Evolutionary conservation across 2,113 vertebrate genomes (phyloP).

Genomic region (Anolis carolinensis): DNA sequence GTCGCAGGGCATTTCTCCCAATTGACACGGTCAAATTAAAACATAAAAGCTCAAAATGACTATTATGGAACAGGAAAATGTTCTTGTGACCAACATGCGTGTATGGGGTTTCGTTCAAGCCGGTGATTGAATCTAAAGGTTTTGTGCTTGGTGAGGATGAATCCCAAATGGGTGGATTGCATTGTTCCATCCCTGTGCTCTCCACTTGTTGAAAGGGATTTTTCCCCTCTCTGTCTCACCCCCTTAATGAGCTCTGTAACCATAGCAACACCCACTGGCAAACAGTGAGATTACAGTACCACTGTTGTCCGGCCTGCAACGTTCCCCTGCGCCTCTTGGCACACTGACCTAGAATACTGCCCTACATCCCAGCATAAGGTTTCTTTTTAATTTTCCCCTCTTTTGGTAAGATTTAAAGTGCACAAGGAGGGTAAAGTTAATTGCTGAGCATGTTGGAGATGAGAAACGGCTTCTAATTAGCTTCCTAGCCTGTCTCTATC

Average conservation of each 20-base stretch:
- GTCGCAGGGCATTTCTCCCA: not conserved
- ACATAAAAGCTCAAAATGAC: not conserved
- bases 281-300: slow-evolving; percentile 32
- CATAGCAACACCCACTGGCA: slow-evolving; percentile 34
- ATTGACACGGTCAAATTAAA: not conserved
- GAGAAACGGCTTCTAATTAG: slow-evolving; percentile 54
- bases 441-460: slow-evolving; percentile 7
- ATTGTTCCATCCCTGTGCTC: slow-evolving; percentile 24
- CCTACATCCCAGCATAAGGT: slow-evolving; percentile 43
- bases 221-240: not conserved
- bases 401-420: slow-evolving; percentile 35
- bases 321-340: not conserved
- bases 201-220: slow-evolving; percentile 34
- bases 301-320: slow-evolving; percentile 39
- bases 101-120: not conserved
- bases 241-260: slow-evolving; percentile 44
- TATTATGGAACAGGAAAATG: not conserved
- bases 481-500: slow-evolving; percentile 29
- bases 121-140: not conserved
- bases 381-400: slow-evolving; percentile 27
- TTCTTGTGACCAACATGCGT: not conserved
- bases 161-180: slow-evolving; percentile 8
- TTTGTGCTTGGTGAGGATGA: not conserved
- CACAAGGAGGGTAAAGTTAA: slow-evolving; percentile 39
- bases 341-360: slow-evolving; percentile 61